Conservation (phyloP, 64 coral and sea anemone genomes). For the Anthopleura sola region DNA sequence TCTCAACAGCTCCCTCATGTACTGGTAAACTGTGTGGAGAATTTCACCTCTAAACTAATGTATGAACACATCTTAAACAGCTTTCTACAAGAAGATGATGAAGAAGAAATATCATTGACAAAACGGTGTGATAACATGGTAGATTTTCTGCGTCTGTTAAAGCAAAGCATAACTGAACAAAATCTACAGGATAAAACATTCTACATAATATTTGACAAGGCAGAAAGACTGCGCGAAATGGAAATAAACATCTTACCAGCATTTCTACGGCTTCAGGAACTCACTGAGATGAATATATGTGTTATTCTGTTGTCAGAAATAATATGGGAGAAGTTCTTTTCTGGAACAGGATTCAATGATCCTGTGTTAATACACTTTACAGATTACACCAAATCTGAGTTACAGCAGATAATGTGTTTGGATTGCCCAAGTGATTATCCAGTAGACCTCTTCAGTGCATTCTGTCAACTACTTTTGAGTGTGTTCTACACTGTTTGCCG, state of each 20-base stretch:
- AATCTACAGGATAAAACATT: constrained; percentile 62
- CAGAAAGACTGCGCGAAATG: constrained; percentile 89
- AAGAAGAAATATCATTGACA: constrained; percentile 20
- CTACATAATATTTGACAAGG: constrained; percentile 91
- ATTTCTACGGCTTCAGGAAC: constrained; percentile 84
- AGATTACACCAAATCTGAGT: constrained; percentile 82
- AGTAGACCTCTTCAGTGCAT: constrained; percentile 71
- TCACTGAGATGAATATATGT: constrained; percentile 75
- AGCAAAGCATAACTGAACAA: constrained; percentile 31
- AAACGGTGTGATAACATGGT: constrained; percentile 95
- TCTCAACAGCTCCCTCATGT: constrained; percentile 69
- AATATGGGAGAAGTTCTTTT: constrained; percentile 85
- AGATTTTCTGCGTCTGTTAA: constrained; percentile 72
- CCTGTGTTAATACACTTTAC: constrained; percentile 66
- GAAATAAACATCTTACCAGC: constrained; percentile 70
- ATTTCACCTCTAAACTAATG: constrained; percentile 84
- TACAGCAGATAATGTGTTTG: constrained; percentile 78
- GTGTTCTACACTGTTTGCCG: constrained; percentile 90
- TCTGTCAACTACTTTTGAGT: constrained; percentile 86
- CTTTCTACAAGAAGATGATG: constrained; percentile 37
- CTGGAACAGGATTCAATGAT: constrained; percentile 88
- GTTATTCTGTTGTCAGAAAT: constrained; percentile 89
- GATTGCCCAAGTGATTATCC: constrained; percentile 68
- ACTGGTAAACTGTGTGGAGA: constrained; percentile 82
- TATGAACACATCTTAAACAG: constrained; percentile 75